phyloP scores from a whole-genome alignment of 2,888 invertebrate species.

The Mayetiola destructor region DNA sequence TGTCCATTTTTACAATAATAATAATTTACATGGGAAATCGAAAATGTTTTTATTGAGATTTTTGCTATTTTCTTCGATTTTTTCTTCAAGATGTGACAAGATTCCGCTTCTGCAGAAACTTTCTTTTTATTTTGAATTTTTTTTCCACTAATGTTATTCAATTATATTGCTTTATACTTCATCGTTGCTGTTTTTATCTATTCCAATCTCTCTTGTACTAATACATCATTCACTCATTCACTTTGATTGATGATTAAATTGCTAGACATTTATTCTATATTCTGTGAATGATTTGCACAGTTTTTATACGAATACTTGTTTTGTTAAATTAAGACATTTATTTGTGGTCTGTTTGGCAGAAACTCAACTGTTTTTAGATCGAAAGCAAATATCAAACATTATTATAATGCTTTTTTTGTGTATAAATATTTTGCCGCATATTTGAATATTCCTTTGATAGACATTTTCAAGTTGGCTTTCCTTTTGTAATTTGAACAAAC shows the following conservation, averaged over 20 bases:
- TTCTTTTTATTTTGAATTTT: too few species aligned
- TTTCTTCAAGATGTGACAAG: background rate
- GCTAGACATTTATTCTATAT: slow-evolving; percentile 1
- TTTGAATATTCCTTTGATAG: too few species aligned
- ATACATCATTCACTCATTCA: background rate
- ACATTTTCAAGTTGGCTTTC: too few species aligned
- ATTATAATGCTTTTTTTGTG: too few species aligned
- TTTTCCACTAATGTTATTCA: background rate
- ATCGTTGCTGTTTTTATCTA: background rate
- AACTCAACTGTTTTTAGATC: too few species aligned
- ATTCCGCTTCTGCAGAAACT: background rate
- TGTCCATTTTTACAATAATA: too few species aligned
- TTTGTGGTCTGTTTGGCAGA: background rate
- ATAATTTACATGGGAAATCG: too few species aligned
- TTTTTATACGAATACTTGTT: background rate
- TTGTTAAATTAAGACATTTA: slow-evolving; percentile 7
- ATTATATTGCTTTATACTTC: background rate
- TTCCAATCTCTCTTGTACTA: background rate
- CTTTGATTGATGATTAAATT: slow-evolving; percentile 12
- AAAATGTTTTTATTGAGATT: background rate
- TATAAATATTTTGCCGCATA: too few species aligned
- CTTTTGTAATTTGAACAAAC: too few species aligned
- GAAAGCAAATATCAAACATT: too few species aligned
- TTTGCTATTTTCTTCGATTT: background rate
- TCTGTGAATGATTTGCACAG: slow-evolving; percentile 4